phyloP scores from a whole-genome alignment of 1,140 invertebrate species.

The Drosophila varians region DNA sequence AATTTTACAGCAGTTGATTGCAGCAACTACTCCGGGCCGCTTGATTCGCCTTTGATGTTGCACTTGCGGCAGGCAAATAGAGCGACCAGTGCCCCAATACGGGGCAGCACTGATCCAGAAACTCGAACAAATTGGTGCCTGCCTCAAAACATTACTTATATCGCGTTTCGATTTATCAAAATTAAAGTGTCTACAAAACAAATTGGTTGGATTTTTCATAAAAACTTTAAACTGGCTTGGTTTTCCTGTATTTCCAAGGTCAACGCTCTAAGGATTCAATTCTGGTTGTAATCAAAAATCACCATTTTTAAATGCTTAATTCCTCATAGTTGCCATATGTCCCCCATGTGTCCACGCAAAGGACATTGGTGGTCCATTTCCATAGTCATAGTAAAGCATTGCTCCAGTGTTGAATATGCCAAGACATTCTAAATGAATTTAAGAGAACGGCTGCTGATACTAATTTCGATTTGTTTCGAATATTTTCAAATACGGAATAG shows the following conservation, averaged over 20 bases:
- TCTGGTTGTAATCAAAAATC: no score
- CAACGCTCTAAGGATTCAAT: no score
- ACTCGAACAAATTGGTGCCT: slow-evolving; percentile 5
- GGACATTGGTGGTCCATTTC: no score
- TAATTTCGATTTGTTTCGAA: no score
- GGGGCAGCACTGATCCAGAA: slow-evolving; percentile 10
- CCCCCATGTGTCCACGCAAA: background rate
- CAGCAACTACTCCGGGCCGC: slow-evolving; percentile 19
- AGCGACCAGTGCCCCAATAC: slow-evolving; percentile 13
- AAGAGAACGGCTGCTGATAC: no score
- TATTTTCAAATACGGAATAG: no score
- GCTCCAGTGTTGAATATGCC: background rate
- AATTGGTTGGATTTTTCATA: no score
- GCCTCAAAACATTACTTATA: background rate
- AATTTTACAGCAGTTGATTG: slow-evolving; percentile 52
- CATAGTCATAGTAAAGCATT: no score
- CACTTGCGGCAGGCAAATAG: slow-evolving; percentile 36
- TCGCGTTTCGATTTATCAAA: background rate
- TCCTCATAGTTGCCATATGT: no score
- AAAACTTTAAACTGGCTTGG: no score
- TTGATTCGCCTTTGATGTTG: slow-evolving; percentile 36
- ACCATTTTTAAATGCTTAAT: background rate
- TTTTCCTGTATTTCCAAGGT: no score
- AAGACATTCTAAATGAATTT: no score
- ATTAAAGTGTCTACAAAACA: background rate